Base-by-base conservation (phyloP, 2,888 invertebrate genomes). In the Lysandra coridon region DNA sequence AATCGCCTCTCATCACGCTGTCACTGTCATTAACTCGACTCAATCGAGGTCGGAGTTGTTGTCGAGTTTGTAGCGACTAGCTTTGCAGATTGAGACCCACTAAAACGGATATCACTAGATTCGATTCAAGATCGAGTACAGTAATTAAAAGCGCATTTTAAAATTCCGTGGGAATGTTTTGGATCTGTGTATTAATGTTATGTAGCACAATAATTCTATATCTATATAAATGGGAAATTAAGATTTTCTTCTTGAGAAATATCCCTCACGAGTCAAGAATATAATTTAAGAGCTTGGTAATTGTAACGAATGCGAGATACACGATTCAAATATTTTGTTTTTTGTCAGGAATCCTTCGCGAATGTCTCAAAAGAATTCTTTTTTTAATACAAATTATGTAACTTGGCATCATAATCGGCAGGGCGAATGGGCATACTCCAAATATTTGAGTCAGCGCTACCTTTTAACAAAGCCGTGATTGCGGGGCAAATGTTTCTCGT, bases 401-500 rank as follows among this genome's bases (percentile, higher is more conserved):
- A 57, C 53, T 17, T 73, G 37, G 78, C 69, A 57, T 69, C 73
- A 69, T 73, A 73, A 78, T 73, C 53, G 53, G 53, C 49, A 10
- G 53, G 23, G 40, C 33, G 37, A 73, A 78, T 78, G 79, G 80
- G 73, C 80, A 82, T 81, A 78, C 82, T 81, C 81, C 79, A 80
- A 82, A 83, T 83, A 82, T 80, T 84, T 81, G 79, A 81, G 82
- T 78, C 82, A 84, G 83, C 83, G 83, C 85, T 83, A 84, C 82
- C 83, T 86, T 87, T 85, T 84, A 84, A 84, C 85, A 84, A 84
- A 84, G 80, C 81, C 83, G 85, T 85, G 87, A 88, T 88, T 85
- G 86, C 84, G 86, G 86, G 84, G 82, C 87, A 87, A 89, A 88
- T 86, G 87, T 89, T 86, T 87, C 83, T 80, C 79, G 81, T 81